A percentile compares a stretch with the other conserved stretches of the same genome.
phyloP scores from a whole-genome alignment of 2,888 invertebrate species.

The Drosophila ochracea region DNA sequence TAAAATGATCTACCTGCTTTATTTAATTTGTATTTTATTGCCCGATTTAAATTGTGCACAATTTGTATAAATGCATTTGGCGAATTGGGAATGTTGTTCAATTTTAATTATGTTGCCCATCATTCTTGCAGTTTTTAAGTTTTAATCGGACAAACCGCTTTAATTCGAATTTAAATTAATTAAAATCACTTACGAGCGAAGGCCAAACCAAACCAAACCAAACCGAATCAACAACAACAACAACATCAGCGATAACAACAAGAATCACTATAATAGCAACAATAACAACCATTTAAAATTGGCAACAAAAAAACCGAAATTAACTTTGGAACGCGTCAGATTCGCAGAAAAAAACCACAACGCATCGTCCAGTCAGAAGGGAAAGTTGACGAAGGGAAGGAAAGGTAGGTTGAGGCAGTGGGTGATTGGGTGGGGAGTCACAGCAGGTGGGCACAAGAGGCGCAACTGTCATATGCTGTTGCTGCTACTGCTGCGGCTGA shows the following conservation, averaged over 20 bases:
- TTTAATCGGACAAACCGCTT: slow-evolving; percentile 75
- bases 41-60: slow-evolving; percentile 49
- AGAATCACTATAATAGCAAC: slow-evolving; percentile 38
- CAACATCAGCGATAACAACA: slow-evolving; percentile 30
- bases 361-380: slow-evolving; percentile 44
- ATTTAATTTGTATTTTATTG: slow-evolving; percentile 42
- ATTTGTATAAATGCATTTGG: slow-evolving; percentile 49
- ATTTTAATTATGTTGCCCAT: slow-evolving; percentile 68
- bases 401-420: background rate
- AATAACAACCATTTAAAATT: slow-evolving; percentile 61
- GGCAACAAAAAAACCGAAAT: slow-evolving; percentile 72
- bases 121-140: slow-evolving; percentile 68
- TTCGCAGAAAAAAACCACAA: slow-evolving; percentile 53
- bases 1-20: slow-evolving; percentile 32
- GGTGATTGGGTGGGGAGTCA: slow-evolving; percentile 17
- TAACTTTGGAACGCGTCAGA: slow-evolving; percentile 76
- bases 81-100: slow-evolving; percentile 47
- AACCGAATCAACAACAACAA: slow-evolving; percentile 42
- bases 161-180: slow-evolving; percentile 80
- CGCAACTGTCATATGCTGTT: slow-evolving; percentile 50
- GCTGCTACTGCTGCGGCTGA: slow-evolving; percentile 17
- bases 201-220: slow-evolving; percentile 55
- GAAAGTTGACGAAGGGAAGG: background rate
- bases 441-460: slow-evolving; percentile 74
- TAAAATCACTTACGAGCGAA: slow-evolving; percentile 72